phyloP scores from a whole-genome alignment of 2,797 vertebrate species.

The Pempheris klunzingeri region DNA sequence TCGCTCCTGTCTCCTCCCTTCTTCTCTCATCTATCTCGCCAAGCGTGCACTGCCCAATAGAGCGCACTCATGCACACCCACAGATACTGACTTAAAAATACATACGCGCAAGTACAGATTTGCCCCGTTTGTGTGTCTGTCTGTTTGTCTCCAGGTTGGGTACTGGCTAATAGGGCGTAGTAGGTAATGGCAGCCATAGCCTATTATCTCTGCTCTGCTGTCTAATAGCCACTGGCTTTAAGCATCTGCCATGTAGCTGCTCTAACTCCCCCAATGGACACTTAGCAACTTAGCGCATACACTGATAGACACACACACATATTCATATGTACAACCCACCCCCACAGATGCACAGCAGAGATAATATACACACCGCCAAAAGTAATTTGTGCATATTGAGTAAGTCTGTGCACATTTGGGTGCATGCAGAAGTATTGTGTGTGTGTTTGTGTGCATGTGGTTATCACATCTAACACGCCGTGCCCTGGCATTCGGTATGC shows the following conservation, averaged over 20 bases:
- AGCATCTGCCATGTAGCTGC: constrained; percentile 79
- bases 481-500: constrained; percentile 59
- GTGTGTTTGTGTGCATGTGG: constrained; percentile 46
- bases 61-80: constrained; percentile 54
- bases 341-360: constrained; percentile 62
- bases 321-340: constrained; percentile 48
- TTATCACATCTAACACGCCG: constrained; percentile 57
- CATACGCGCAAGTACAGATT: constrained; percentile 47
- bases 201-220: constrained; percentile 83
- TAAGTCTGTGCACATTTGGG: constrained; percentile 41
- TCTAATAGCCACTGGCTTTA: constrained; percentile 83
- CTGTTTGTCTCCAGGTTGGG: constrained; percentile 75
- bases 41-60: constrained; percentile 43
- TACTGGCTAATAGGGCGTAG: constrained; percentile 79
- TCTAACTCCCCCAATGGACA: constrained; percentile 72
- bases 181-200: constrained; percentile 79
- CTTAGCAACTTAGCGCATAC: constrained; percentile 67
- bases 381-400: constrained; percentile 64
- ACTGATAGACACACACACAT: constrained; percentile 55
- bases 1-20: constrained; percentile 42
- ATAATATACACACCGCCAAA: constrained; percentile 69
- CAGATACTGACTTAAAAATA: constrained; percentile 51
- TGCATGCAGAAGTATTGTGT: constrained; percentile 16
- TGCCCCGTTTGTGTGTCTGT: constrained; percentile 58
- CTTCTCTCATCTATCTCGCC: constrained; percentile 50